A percentile compares a stretch with the other conserved stretches of the same genome.
Evolutionary conservation across 2,113 vertebrate genomes (phyloP).

Genomic region (Recurvirostra avosetta): DNA sequence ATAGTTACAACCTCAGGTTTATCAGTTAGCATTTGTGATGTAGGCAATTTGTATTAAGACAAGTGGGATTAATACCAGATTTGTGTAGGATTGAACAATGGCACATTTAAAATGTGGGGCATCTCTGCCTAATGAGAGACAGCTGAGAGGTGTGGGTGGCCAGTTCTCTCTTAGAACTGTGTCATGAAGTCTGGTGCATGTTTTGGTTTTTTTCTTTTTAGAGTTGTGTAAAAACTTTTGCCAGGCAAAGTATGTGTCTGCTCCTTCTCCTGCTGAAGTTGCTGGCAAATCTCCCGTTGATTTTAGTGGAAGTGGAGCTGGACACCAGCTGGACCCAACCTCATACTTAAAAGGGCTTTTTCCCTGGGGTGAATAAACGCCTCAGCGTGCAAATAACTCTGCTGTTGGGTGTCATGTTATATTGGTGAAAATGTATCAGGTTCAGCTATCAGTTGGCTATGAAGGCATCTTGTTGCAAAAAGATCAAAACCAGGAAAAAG

Average conservation of each 20-base stretch:
- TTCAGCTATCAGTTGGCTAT: neutral
- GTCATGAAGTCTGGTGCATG: slow-evolving; percentile 38
- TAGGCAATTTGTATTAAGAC: neutral
- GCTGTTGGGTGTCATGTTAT: neutral
- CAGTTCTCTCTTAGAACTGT: slow-evolving; percentile 32
- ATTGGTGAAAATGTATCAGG: neutral
- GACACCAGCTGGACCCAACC: neutral
- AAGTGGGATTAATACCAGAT: slow-evolving; percentile 15
- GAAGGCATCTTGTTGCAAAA: neutral
- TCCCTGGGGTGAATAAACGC: neutral
- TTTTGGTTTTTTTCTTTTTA: neutral
- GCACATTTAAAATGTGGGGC: slow-evolving; percentile 28
- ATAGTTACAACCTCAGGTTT: neutral
- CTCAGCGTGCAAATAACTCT: neutral
- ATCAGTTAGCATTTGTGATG: neutral
- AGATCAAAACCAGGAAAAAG: slow-evolving; percentile 9
- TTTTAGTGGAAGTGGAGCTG: slow-evolving; percentile 20
- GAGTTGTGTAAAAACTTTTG: neutral
- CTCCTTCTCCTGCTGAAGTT: neutral
- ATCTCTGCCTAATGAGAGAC: slow-evolving; percentile 49
- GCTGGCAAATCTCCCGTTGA: neutral
- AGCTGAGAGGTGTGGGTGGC: slow-evolving; percentile 63
- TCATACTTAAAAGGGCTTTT: slow-evolving; percentile 10
- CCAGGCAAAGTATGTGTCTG: neutral
- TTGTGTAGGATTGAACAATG: slow-evolving; percentile 36